Evolutionary conservation across 1,140 invertebrate species (phyloP).

Genomic region (Hylyphantes graminicola): DNA sequence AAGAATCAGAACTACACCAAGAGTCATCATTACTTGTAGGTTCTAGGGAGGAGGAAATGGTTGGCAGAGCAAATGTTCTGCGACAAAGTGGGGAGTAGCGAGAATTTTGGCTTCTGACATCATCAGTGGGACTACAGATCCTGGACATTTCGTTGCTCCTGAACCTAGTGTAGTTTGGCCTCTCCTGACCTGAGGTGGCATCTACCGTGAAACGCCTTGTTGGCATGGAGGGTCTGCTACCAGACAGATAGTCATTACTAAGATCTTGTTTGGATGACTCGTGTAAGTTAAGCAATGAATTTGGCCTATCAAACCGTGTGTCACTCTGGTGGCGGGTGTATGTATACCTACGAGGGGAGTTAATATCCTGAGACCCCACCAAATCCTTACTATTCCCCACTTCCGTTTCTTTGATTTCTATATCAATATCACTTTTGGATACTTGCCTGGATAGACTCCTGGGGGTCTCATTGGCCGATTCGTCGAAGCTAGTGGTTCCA

Average conservation of each 20-base stretch:
- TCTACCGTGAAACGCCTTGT: constrained; percentile 38
- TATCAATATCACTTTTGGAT: constrained; percentile 50
- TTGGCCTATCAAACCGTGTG: constrained; percentile 52
- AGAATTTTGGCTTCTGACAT: constrained; percentile 45
- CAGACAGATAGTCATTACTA: constrained; percentile 31
- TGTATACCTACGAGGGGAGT: constrained; percentile 13
- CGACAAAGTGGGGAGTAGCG: constrained; percentile 58
- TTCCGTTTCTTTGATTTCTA: constrained; percentile 41
- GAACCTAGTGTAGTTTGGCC: constrained; percentile 61
- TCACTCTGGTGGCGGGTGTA: constrained; percentile 60
- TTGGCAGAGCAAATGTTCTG: constrained; percentile 41
- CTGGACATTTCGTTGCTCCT: constrained; percentile 36
- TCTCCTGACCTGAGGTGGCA: constrained; percentile 58
- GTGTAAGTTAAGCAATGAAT: not conserved
- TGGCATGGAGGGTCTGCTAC: constrained; percentile 55
- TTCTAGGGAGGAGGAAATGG: constrained; percentile 44
- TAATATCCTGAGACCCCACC: constrained; percentile 43
- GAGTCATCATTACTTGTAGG: constrained; percentile 59
- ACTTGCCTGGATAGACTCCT: constrained; percentile 55
- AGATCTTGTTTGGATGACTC: constrained; percentile 20
- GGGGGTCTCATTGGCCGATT: constrained; percentile 16
- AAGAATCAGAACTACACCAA: constrained; percentile 59
- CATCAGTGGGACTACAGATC: constrained; percentile 32
- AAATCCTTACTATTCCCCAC: constrained; percentile 56
- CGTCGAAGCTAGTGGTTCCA: constrained; percentile 49